A percentile compares a stretch with the other conserved stretches of the same genome.
These are phyloP conservation scores for Cryptocheilus praepositus DNA, from an alignment of 2,888 invertebrate genomes.

Conservation along the genomic window DNA sequence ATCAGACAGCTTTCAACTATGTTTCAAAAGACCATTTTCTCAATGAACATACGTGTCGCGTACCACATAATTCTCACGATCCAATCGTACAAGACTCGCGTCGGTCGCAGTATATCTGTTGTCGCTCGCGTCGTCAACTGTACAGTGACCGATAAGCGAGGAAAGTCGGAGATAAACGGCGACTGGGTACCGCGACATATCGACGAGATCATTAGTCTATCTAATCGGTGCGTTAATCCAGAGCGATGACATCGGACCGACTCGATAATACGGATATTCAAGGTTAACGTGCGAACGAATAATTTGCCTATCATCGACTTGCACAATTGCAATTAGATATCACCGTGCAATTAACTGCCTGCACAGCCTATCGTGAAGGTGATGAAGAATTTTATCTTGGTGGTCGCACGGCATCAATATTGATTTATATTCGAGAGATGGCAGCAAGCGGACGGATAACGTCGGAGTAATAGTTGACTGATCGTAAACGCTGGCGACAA, in stretches of 20 bases:
- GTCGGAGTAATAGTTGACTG: constrained; percentile 34
- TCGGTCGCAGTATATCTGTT: not conserved
- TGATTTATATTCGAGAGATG: constrained; percentile 36
- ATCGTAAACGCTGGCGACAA: constrained; percentile 49
- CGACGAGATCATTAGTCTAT: constrained; percentile 40
- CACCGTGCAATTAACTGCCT: not conserved
- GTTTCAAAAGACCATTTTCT: no score
- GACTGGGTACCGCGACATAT: not conserved
- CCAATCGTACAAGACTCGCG: not conserved
- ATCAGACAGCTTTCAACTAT: no score
- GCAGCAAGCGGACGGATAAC: constrained; percentile 28
- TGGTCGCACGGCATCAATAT: constrained; percentile 30
- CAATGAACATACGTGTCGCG: no score
- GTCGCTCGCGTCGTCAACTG: constrained; percentile 12
- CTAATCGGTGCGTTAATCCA: constrained; percentile 48
- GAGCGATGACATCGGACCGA: constrained; percentile 24
- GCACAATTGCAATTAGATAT: no score
- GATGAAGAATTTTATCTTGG: constrained; percentile 29
- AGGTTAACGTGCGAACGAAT: constrained; percentile 28
- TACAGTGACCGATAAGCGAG: constrained; percentile 43
- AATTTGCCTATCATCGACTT: constrained; percentile 4
- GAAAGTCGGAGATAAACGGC: constrained; percentile 43
- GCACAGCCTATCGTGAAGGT: not conserved
- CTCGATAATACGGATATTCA: constrained; percentile 20
- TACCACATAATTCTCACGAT: no score